Evolutionary conservation across 2,888 invertebrate genomes (phyloP).

Genomic region (Drosophila leonis): DNA sequence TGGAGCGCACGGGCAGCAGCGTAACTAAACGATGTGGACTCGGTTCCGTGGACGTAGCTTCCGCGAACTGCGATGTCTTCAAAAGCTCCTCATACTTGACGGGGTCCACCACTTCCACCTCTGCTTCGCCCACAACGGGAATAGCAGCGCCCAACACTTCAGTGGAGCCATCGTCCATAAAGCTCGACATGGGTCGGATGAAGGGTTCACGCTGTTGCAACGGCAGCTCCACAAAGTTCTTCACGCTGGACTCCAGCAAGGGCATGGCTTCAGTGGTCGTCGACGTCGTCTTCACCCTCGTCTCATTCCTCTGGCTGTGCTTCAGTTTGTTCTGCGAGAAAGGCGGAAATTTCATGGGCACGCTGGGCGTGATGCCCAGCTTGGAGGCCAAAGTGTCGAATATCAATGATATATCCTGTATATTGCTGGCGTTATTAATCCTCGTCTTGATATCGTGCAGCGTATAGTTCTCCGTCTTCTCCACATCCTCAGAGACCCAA

Average conservation of each 20-base stretch:
- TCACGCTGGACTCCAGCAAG: conserved; percentile 36
- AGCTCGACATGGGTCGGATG: conserved; percentile 80
- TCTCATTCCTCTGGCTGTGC: conserved; percentile 73
- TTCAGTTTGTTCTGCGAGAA: conserved; percentile 84
- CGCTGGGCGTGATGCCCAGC: conserved; percentile 85
- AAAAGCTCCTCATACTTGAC: conserved; percentile 85
- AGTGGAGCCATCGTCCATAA: conserved; percentile 72
- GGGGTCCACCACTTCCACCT: conserved; percentile 85
- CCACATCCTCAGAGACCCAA: conserved; percentile 87
- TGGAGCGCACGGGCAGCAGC: conserved; percentile 91
- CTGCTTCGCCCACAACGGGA: conserved; percentile 84
- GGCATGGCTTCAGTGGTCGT: conserved; percentile 51
- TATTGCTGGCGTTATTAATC: conserved; percentile 85
- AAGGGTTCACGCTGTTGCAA: conserved; percentile 70
- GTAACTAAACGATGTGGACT: conserved; percentile 87
- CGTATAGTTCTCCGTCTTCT: conserved; percentile 80
- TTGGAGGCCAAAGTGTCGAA: conserved; percentile 88
- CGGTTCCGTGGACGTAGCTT: conserved; percentile 75
- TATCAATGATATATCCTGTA: conserved; percentile 88
- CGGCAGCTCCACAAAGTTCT: conserved; percentile 63
- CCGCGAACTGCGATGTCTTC: conserved; percentile 81
- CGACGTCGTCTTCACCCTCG: conserved; percentile 52
- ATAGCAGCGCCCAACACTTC: conserved; percentile 82
- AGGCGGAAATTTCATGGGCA: conserved; percentile 83
- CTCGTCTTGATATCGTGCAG: conserved; percentile 81